Evolutionary conservation across 2,888 invertebrate genomes (phyloP), one percentile per base, ranked within the genome.

Genomic region (Pyrgus malvae): DNA sequence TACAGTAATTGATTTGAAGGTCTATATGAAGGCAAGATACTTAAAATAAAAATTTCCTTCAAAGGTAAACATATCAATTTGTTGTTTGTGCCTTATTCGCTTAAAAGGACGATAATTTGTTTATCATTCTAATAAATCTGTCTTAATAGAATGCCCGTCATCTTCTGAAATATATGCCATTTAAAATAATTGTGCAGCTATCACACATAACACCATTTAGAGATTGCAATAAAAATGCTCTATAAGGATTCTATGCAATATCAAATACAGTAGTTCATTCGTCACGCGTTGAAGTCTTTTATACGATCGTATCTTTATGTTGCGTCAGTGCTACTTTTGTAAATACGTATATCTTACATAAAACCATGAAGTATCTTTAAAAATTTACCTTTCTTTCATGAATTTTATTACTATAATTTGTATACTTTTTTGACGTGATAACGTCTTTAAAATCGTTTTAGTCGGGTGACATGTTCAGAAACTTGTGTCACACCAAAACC

Each of bases 231-330:
- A 53, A 53, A 35, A 53, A 45, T 29, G 29, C 51, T 53, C 7
- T 53, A 53, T 37, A 53, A 29, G 51, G 51, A 44, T 5, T 38
- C 37, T 27, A 42, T 53, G 45, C 51, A 37, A 53, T 53, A 53
- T 45, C 38, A 21, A 38, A 45, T 38, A n/a, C n/a, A n/a, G n/a
- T n/a, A 45, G 35, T 29, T 19, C 42, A 35, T 27, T 44, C 27
- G 27, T 44, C 44, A 37, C 44, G 27, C 51, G 51, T 44, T 51
- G 35, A 50, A 35, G 42, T 44, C 41, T 44, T 44, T 48, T 37
- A 12, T 19, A 51, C 42, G 50, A 42, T 33, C 42, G 37, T 48
- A 42, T 14, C 19, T 35, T 44, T 35, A 35, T 8, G 44, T 51
- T 51, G 51, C 51, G 37, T 37, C 42, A 44, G 31, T 37, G n/a